These are phyloP conservation scores for Piliocolobus tephrosceles DNA, from an alignment of 2,113 vertebrate genomes.

Conservation along the genomic window DNA sequence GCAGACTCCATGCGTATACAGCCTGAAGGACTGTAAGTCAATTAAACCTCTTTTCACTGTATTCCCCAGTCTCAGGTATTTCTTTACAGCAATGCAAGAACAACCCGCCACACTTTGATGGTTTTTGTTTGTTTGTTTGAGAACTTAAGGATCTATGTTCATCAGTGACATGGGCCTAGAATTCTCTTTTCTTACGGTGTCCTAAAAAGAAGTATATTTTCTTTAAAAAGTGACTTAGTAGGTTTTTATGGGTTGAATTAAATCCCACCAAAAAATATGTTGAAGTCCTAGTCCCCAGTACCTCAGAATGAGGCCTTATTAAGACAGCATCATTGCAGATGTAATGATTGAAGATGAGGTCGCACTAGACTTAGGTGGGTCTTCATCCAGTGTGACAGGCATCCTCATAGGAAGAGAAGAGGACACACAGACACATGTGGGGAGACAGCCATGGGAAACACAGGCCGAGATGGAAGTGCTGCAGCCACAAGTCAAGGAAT, in stretches of 20 bases:
- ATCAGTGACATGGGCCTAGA: not conserved
- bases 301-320: not conserved
- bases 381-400: not conserved
- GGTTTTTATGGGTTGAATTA: not conserved
- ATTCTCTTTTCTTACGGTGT: not conserved
- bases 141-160: not conserved
- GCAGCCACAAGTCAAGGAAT: not conserved
- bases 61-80: too few relatives aligned
- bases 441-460: not conserved
- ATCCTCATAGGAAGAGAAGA: not conserved
- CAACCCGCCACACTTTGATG: too few relatives aligned
- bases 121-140: not conserved
- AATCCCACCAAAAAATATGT: too few relatives aligned
- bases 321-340: not conserved
- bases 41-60: too few relatives aligned
- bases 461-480: not conserved
- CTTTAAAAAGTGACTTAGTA: not conserved
- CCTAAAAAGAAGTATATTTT: not conserved
- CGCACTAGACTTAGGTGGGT: not conserved
- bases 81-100: too few relatives aligned
- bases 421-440: not conserved
- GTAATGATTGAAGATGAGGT: not conserved
- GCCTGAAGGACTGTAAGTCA: too few relatives aligned
- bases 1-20: too few relatives aligned
- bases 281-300: not conserved